These are phyloP conservation scores for Brachionus paranguensis DNA, from an alignment of 1,140 invertebrate genomes.

Conservation along the genomic window DNA sequence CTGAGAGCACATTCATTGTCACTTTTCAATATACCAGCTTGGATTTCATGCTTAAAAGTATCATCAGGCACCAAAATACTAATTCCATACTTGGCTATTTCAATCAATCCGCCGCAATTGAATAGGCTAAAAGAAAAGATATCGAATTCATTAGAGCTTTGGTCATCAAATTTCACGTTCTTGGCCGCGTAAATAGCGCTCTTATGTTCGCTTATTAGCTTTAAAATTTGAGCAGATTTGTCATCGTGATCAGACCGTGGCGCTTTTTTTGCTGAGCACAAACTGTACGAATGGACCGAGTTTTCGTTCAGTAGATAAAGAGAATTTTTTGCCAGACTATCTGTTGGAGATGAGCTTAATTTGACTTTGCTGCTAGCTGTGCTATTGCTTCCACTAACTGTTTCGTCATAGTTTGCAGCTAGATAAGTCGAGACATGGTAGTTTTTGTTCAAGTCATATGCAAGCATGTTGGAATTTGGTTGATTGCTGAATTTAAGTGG, in stretches of 20 bases:
- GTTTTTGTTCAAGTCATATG: neutral
- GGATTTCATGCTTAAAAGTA: neutral
- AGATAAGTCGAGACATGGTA: neutral
- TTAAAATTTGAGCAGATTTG: slow-evolving; percentile 17
- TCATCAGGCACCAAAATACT: slow-evolving; percentile 3
- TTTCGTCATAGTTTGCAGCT: neutral
- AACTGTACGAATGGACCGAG: neutral
- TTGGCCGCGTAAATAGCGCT: neutral
- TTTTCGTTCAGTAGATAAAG: neutral
- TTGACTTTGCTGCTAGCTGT: slow-evolving; percentile 14
- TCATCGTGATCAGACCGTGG: neutral
- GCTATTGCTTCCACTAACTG: slow-evolving; percentile 14
- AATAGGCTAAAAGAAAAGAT: neutral
- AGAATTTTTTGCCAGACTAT: neutral
- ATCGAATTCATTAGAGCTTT: neutral
- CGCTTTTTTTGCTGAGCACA: neutral
- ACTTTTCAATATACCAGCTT: neutral
- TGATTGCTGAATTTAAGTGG: neutral
- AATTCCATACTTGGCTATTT: neutral
- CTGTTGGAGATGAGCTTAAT: neutral
- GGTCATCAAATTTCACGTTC: neutral
- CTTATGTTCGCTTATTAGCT: slow-evolving; percentile 15
- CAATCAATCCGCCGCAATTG: neutral
- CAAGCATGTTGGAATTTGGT: neutral
- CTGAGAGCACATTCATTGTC: neutral